Base-by-base conservation (phyloP, 1,140 invertebrate genomes). In the Zophobas morio region DNA sequence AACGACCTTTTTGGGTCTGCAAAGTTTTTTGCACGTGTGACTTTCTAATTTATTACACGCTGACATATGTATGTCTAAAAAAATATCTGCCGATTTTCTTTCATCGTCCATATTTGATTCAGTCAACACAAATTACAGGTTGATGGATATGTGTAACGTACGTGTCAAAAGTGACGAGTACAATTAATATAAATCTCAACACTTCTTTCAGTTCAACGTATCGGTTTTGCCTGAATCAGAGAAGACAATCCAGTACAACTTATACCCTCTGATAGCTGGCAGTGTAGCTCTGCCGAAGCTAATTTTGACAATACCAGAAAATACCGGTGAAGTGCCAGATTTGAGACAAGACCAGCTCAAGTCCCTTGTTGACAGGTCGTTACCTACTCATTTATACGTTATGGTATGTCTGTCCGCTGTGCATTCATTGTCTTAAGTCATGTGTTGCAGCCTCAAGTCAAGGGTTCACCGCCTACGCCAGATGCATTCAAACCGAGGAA, bases 191-290 rank as follows among this genome's bases (percentile, higher is more conserved):
- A 57, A 57, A 57, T n/a, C 57, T 20, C 32, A 32, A 2, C 35
- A 42, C 40, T 74, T 78, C 36, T 88, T 88, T 77, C 82, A 92
- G 90, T 86, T 90, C n/a, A 89, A 90, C 49, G 87, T 94, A 35
- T 89, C 90, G 40, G 88, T 94, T 8, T 87, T 93, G 54, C 93
- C 94, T 0, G 87, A 89, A 35, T 89, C 89, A 57, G 87, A 85
- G 73, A 89, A 91, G 71, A 88, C 88, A 66, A 81, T 95, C 53
- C 89, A 88, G 76, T 94, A 93, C 86, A 94, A 93, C 82, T 87
- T 95, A 47, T 94, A 94, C 82, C 93, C 94, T 1, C 85, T 95
- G 74, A 86, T 93, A 6, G 89, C 93, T 32, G 94, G 94, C 1
- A 90, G 91, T 82, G 91, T 94, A 6, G 86, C 88, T 2, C 87